phyloP scores from a whole-genome alignment of 1,140 invertebrate species.

The Cotesia glomerata region DNA sequence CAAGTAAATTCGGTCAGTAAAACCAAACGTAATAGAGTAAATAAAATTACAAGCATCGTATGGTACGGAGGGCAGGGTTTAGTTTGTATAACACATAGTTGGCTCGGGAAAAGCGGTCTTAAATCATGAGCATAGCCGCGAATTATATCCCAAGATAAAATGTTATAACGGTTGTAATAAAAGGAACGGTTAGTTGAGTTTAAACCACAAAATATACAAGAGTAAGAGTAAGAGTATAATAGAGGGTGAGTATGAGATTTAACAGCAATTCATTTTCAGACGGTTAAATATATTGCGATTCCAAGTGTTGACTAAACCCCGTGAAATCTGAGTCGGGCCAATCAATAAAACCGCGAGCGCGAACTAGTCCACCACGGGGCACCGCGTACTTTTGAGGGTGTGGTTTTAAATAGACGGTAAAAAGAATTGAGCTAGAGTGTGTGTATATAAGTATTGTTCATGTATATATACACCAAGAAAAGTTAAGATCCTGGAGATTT shows the following conservation, averaged over 20 bases:
- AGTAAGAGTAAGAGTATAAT: too few relatives aligned
- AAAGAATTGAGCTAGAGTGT: neutral
- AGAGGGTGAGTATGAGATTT: constrained; percentile 5
- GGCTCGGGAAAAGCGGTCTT: too few relatives aligned
- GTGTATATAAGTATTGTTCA: neutral
- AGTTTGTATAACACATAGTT: too few relatives aligned
- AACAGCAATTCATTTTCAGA: constrained; percentile 32
- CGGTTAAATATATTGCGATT: constrained; percentile 26
- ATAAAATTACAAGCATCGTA: too few relatives aligned
- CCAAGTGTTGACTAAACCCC: constrained; percentile 36
- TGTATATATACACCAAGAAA: neutral
- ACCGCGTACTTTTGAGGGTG: neutral
- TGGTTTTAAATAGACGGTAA: neutral
- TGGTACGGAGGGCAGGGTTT: too few relatives aligned
- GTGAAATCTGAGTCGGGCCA: constrained; percentile 25
- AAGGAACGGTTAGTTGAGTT: neutral
- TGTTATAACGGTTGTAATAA: neutral
- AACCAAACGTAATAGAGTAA: too few relatives aligned
- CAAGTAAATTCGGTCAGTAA: too few relatives aligned
- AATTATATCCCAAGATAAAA: neutral
- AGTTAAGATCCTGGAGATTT: constrained; percentile 28
- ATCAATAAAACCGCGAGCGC: constrained; percentile 19
- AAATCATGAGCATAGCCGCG: too few relatives aligned
- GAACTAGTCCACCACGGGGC: neutral
- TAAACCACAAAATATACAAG: too few relatives aligned